A percentile compares a stretch with the other conserved stretches of the same genome.
Evolutionary conservation across 2,113 vertebrate genomes (phyloP).

Genomic region (Emydura subglobosa): DNA sequence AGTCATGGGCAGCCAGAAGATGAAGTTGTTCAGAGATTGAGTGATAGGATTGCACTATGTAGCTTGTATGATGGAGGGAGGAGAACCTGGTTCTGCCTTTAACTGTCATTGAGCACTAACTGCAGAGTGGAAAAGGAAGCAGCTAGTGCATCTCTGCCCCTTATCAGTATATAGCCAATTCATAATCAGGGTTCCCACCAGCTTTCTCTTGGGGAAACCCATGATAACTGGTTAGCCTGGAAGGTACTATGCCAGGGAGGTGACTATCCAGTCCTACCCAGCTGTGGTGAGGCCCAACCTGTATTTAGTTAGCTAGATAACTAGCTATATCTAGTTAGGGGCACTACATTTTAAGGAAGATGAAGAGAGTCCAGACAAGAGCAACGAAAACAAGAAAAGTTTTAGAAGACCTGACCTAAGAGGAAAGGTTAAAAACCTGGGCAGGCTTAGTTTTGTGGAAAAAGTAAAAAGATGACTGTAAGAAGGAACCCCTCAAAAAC

Average conservation of each 20-base stretch:
- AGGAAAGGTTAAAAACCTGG: background rate
- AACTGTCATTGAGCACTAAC: background rate
- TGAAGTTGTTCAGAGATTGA: background rate
- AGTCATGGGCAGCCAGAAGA: background rate
- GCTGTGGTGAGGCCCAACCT: too few relatives aligned
- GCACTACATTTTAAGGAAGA: too few relatives aligned
- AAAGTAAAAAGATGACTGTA: background rate
- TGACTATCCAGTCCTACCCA: too few relatives aligned
- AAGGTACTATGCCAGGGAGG: too few relatives aligned
- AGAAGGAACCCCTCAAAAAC: background rate
- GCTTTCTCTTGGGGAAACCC: too few relatives aligned
- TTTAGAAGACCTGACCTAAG: background rate
- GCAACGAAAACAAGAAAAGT: background rate
- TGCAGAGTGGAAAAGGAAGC: rapidly evolving
- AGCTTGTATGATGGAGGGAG: background rate
- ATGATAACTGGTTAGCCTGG: too few relatives aligned
- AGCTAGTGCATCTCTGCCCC: rapidly evolving
- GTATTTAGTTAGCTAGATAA: too few relatives aligned
- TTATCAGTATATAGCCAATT: too few relatives aligned
- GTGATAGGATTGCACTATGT: background rate
- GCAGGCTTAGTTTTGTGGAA: background rate
- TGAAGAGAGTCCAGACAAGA: background rate
- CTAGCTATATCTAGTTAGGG: too few relatives aligned
- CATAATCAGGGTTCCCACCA: too few relatives aligned
- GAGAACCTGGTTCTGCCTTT: rapidly evolving